Base-by-base conservation (phyloP, 2,888 invertebrate genomes). In the Xylophagus ater region DNA sequence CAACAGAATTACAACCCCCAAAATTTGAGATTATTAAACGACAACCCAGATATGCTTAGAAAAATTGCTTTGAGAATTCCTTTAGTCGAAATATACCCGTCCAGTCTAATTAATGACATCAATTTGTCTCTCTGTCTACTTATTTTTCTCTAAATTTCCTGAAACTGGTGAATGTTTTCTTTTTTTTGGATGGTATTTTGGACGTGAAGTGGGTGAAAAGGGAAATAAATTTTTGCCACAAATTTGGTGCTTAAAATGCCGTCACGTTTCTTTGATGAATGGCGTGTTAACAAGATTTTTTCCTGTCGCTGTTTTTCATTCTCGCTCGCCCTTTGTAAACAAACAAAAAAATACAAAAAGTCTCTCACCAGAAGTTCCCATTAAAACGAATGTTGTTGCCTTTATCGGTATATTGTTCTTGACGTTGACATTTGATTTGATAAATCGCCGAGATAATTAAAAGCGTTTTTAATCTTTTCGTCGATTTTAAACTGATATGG, bases 251-350 rank as follows among this genome's bases (percentile, higher is more conserved):
- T 49, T 48, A 47, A 49, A 51, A 47, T 49, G 41, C 47, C 49
- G 47, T 49, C 49, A 51, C 51, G 51, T 48, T 49, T 41, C 46
- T 47, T 45, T 62, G 62, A 62, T 62, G 59, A 61, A 62, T 62
- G 57, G 59, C 55, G 51, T 56, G 61, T 60, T 60, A 62, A 58
- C 62, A 57, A 58, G 61, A 62, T 62, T 62, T 59, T 57, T 53
- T 55, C 60, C 41, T 44, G 47, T 35, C 45, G 44, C 29, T 40
- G 41, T 10, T 13, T 8, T 21, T 12, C 8, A n/a, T 9, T 13
- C 17, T n/a, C 12, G 14, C 4, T 13, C 23, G 23, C 23, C 33
- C 33, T 21, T 20, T n/a, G 7, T 7, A 15, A 18, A 18, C 3
- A 26, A 26, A 28, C 35, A 26, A 28, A 28, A 28, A 35, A 26